A percentile compares a stretch with the other conserved stretches of the same genome.
phyloP scores from a whole-genome alignment of 2,888 invertebrate species.

The Choreutis nemorana region DNA sequence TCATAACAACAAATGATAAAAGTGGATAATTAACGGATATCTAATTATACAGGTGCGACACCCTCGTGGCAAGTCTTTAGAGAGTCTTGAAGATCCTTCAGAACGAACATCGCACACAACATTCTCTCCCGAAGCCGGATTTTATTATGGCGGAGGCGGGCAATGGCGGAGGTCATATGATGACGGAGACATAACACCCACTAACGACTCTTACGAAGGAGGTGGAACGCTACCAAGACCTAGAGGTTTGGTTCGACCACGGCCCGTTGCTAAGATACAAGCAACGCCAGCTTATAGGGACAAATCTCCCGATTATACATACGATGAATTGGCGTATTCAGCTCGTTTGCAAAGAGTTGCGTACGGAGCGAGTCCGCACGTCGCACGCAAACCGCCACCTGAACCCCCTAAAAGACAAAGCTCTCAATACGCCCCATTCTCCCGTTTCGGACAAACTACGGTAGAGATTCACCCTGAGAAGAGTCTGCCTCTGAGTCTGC shows the following conservation, averaged over 20 bases:
- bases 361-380: constrained; percentile 74
- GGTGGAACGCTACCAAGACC: constrained; percentile 90
- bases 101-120: constrained; percentile 70
- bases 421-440: constrained; percentile 58
- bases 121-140: constrained; percentile 66
- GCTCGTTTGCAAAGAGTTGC: constrained; percentile 60
- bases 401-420: constrained; percentile 82
- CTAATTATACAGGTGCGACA: constrained; percentile 83
- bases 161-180: constrained; percentile 83
- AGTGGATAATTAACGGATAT: no score
- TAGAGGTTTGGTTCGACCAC: constrained; percentile 79
- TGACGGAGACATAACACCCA: constrained; percentile 87
- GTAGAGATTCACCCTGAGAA: constrained; percentile 68
- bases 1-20: no score
- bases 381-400: constrained; percentile 80
- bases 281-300: constrained; percentile 61
- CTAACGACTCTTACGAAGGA: constrained; percentile 80
- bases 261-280: constrained; percentile 81
- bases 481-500: constrained; percentile 67
- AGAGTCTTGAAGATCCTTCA: constrained; percentile 82
- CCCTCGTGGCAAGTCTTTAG: constrained; percentile 85
- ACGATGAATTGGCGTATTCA: constrained; percentile 57
- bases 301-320: constrained; percentile 52
- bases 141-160: constrained; percentile 67
- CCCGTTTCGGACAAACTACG: constrained; percentile 65